Evolutionary conservation across 1,140 invertebrate genomes (phyloP), one percentile per base, ranked within the genome.

Genomic region (Drosophila arawakana): DNA sequence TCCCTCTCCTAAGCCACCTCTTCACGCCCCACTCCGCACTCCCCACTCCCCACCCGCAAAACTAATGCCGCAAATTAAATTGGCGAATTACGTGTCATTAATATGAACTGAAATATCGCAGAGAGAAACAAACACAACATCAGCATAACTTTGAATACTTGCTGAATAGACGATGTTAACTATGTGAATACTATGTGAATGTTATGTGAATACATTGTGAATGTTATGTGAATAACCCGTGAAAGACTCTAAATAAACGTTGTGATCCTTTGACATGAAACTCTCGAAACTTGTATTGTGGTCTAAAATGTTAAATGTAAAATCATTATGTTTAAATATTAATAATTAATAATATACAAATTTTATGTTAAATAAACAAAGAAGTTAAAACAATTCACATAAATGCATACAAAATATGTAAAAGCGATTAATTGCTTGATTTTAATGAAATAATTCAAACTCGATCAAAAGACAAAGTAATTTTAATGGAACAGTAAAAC

Each of bases 21-120:
- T 8, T 2, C 2, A n/a, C 6, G 11, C 15, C 44, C 11, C 13
- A 41, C 25, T 0, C 25, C 6, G 2, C 6, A 30, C 4, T 30
- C 3, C 30, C n/a, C 6, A 30, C 4, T 30, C 3, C 30, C n/a
- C 41, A 41, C 52, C 21, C 57, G 3, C 37, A 49, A 74, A 72
- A 79, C 73, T 79, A 79, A 80, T 80, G 77, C 57, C 34, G 70
- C 69, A 80, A 65, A 80, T 80, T 80, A 80, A 80, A 80, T 41
- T 80, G 69, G 77, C 74, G 70, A 80, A 73, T 76, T 73, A 73
- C 69, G 58, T 65, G 74, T 37, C 74, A 79, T 79, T 77, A 76
- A 79, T 77, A 76, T 59, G 41, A 59, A 46, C 4, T 30, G 37
- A 52, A 54, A 63, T 7, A 10, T n/a, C 25, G 6, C n/a, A 35